phyloP scores from a whole-genome alignment of 2,888 invertebrate species.

The Kryphioiulus occultus region DNA sequence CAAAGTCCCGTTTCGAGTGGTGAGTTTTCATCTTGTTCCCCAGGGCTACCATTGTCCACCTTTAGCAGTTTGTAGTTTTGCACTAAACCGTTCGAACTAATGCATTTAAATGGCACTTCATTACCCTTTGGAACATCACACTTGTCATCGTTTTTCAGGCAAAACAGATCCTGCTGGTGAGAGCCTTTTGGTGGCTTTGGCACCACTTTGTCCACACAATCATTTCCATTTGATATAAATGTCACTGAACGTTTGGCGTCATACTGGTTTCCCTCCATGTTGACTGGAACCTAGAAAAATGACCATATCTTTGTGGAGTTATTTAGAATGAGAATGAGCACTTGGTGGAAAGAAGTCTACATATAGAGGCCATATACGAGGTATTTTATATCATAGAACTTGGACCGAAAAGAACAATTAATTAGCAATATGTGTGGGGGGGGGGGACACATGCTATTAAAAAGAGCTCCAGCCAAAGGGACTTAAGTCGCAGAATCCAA shows the following conservation, averaged over 20 bases:
- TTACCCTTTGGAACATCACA: neutral
- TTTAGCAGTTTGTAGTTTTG: neutral
- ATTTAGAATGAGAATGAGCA: neutral
- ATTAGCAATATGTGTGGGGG: no score
- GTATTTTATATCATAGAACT: no score
- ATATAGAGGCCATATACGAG: no score
- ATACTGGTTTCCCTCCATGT: neutral
- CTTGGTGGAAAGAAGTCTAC: no score
- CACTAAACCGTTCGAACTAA: constrained; percentile 1
- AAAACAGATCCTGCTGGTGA: neutral
- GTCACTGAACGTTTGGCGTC: neutral
- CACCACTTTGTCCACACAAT: neutral
- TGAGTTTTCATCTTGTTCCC: neutral
- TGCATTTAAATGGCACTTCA: constrained; percentile 44
- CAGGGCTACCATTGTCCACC: neutral
- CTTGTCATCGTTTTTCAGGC: neutral
- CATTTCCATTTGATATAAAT: neutral
- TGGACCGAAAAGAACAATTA: no score
- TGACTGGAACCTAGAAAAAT: neutral
- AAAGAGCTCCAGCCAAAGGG: no score
- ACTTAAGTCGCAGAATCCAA: no score
- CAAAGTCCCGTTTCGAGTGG: neutral
- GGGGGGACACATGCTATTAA: no score
- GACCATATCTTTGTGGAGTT: no score
- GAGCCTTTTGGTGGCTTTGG: neutral